Evolutionary conservation across 2,888 invertebrate genomes (phyloP), one percentile per base, ranked within the genome.

Genomic region (Parthenolecanium corni): DNA sequence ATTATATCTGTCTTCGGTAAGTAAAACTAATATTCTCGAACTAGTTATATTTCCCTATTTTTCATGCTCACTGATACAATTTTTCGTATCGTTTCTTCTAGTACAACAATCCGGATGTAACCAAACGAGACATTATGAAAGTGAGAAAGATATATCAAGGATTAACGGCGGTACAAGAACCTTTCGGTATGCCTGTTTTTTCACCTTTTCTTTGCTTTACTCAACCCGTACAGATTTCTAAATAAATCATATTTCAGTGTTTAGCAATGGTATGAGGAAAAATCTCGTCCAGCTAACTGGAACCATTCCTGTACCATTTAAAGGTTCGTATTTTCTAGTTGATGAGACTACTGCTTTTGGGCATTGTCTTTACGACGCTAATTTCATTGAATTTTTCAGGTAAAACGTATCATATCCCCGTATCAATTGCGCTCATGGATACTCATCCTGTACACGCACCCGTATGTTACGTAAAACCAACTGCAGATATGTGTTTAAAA

Each of bases 401-500:
- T 65, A 78, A 80, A 64, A 81, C 79, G 51, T 99, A 98, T 76
- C 92, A 97, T 76, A 98, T 98, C 74, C 98, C 98, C 14, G 83
- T 99, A 44, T 87, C 89, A 72, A 85, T 98, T 70, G 97, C 93
- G 91, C 73, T 98, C 54, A 86, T 93, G 84, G 94, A 97, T 72
- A 95, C 94, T 3, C 94, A 98, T 79, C 98, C 98, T 0, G 84
- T 88, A 72, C 89, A 93, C 76, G 92, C 96, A 38, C 98, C 98
- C 0, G 85, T 97, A 76, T 89, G 89, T 72, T 90, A 85, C 71
- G 96, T 98, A 0, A 89, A 85, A 74, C 98, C 98, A 11, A 98
- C 98, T 4, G 72, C 84, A 36, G 89, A 89, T 68, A 98, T 98
- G 97, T 83, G 85, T 66, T 94, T 99, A 66, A 95, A 92, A 77